phyloP scores from a whole-genome alignment of 2,888 invertebrate species.

The Tenodera sinensis region DNA sequence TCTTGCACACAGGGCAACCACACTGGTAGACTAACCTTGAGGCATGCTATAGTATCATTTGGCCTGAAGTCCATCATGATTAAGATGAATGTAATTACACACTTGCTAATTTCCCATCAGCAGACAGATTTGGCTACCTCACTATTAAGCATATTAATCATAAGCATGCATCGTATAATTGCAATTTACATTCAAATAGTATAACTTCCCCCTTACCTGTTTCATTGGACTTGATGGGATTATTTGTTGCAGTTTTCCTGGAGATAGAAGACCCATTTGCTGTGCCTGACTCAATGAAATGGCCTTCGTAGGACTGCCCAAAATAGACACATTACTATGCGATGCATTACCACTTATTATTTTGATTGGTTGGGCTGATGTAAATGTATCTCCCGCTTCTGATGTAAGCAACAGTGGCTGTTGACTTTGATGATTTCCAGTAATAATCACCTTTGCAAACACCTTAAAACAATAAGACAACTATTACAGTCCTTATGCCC shows the following conservation, averaged over 20 bases:
- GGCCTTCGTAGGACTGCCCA: conserved; percentile 48
- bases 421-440: conserved; percentile 43
- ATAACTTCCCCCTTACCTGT: conserved; percentile 21
- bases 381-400: conserved; percentile 32
- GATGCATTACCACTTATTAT: conserved; percentile 40
- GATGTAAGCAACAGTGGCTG: conserved; percentile 43
- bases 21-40: no score
- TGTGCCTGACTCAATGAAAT: conserved; percentile 63
- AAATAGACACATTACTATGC: conserved; percentile 39
- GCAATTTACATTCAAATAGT: no score
- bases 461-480: conserved; percentile 34
- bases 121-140: no score
- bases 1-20: no score
- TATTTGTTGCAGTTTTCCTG: conserved; percentile 50
- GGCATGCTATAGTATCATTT: no score
- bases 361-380: conserved; percentile 40
- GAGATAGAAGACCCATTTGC: conserved; percentile 55
- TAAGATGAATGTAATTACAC: no score
- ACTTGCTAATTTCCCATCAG: no score
- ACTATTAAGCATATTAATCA: no score
- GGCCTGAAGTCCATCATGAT: no score
- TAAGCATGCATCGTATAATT: no score
- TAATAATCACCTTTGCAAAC: conserved; percentile 45
- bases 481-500: background rate
- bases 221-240: conserved; percentile 41